A percentile compares a stretch with the other conserved stretches of the same genome.
Conservation (phyloP, 2,113 vertebrate species). For the Thalassarche chlororhynchos region DNA sequence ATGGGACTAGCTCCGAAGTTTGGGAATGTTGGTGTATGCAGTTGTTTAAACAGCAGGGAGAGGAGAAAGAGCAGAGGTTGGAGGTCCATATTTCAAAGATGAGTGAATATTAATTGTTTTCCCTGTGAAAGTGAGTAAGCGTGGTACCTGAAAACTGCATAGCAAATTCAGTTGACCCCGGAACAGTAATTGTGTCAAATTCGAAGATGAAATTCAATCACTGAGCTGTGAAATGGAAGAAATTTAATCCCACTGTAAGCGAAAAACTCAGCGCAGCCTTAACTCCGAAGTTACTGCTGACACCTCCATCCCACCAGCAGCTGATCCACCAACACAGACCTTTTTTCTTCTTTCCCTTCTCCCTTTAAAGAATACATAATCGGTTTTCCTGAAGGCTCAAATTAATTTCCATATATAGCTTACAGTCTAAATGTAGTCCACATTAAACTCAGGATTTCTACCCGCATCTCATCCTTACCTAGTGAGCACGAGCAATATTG, state of each 20-base stretch:
- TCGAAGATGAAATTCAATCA: neutral
- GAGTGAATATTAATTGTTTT: neutral
- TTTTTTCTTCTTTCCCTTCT: neutral
- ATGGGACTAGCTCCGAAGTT: neutral
- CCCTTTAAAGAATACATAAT: neutral
- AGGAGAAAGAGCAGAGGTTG: neutral
- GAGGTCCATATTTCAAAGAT: neutral
- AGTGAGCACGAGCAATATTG: accelerated
- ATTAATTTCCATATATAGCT: neutral
- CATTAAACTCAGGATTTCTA: neutral
- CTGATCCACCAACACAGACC: neutral
- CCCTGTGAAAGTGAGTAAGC: neutral
- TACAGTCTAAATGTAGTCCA: neutral
- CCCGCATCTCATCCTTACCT: neutral
- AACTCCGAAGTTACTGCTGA: neutral
- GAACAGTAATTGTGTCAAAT: neutral
- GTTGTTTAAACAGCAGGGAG: neutral
- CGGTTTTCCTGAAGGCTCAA: neutral
- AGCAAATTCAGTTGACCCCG: neutral
- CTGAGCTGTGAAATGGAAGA: conserved; percentile 22
- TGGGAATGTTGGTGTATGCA: neutral
- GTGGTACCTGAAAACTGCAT: neutral
- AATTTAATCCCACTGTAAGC: neutral
- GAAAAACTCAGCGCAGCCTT: neutral
- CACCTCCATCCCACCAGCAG: neutral